These are phyloP conservation scores for Julus scanicus DNA, from an alignment of 2,888 invertebrate genomes.

Conservation along the genomic window DNA sequence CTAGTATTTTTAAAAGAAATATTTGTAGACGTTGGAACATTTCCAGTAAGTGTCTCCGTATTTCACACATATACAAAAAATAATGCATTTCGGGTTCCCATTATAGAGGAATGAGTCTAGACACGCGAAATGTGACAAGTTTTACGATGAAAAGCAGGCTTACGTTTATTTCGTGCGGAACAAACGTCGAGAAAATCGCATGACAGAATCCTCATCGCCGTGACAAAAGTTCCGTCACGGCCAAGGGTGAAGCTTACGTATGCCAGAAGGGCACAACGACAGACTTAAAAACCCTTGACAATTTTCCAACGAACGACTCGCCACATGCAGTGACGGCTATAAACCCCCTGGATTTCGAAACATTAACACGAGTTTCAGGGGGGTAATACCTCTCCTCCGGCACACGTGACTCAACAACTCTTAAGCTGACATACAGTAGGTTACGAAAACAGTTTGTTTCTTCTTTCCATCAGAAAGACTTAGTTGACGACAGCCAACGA, in stretches of 20 bases:
- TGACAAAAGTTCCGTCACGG: background rate
- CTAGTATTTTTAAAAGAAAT: too few relatives aligned
- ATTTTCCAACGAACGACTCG: background rate
- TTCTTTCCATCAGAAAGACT: background rate
- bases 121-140: background rate
- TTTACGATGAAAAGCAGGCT: conserved; percentile 7
- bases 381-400: background rate
- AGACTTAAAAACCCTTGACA: background rate
- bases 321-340: background rate
- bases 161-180: background rate
- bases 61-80: too few relatives aligned
- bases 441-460: background rate
- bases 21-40: too few relatives aligned
- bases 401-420: conserved; percentile 17
- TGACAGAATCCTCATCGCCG: background rate
- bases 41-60: too few relatives aligned
- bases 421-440: background rate
- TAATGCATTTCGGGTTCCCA: too few relatives aligned
- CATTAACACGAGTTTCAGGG: conserved; percentile 27
- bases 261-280: background rate
- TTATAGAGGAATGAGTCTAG: background rate
- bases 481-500: background rate
- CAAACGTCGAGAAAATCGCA: background rate
- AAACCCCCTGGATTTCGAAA: conserved; percentile 4
- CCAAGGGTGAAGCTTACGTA: background rate